Conservation (phyloP, 2,888 invertebrate genomes). For the Dugesia japonica region DNA sequence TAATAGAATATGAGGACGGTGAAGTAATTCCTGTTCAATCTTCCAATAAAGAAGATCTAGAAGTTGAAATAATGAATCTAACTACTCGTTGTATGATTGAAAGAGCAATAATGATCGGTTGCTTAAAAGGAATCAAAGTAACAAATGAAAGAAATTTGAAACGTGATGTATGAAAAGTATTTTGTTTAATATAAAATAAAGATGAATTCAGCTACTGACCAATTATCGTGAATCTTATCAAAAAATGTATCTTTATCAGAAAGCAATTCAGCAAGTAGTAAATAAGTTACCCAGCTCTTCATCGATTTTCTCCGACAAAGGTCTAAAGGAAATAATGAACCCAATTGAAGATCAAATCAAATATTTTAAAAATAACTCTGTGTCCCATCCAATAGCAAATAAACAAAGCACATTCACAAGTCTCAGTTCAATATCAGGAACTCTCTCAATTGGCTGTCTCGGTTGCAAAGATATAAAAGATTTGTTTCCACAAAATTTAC, state of each 20-base stretch:
- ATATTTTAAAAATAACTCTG: background rate
- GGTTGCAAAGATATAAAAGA: constrained; percentile 34
- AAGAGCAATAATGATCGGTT: too few species aligned
- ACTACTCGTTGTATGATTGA: too few species aligned
- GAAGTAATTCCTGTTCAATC: too few species aligned
- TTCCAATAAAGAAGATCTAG: too few species aligned
- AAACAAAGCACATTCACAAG: background rate
- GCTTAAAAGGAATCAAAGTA: too few species aligned
- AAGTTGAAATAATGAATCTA: too few species aligned
- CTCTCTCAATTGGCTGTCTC: constrained; percentile 17
- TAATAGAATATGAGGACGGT: too few species aligned
- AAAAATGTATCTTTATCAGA: background rate
- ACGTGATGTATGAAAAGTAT: too few species aligned
- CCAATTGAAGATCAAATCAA: background rate
- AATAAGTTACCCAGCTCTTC: background rate
- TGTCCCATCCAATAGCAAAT: background rate
- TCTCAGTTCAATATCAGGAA: constrained; percentile 29
- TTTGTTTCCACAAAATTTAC: constrained; percentile 17
- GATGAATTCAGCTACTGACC: background rate
- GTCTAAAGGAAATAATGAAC: background rate
- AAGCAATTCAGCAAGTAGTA: background rate
- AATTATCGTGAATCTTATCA: constrained; percentile 10
- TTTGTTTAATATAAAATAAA: too few species aligned
- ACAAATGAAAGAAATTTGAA: too few species aligned
- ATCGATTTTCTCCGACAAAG: background rate